Percentiles rank a stretch among this genome's conserved stretches.
Conservation (phyloP, 2,113 vertebrate species). For the Syrrhaptes paradoxus region DNA sequence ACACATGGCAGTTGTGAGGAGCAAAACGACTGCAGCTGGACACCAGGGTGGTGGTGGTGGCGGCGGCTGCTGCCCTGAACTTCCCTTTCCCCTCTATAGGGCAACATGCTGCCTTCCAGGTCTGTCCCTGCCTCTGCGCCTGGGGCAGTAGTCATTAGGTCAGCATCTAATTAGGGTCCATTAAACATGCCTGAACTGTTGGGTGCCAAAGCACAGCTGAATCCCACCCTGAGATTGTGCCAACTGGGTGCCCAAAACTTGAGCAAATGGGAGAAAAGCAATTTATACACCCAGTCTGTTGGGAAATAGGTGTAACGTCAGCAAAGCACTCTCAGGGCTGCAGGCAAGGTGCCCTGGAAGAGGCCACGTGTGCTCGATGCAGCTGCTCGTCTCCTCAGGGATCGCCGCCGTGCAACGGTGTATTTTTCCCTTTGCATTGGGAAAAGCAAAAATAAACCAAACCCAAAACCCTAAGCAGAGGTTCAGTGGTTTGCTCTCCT, state of each 20-base stretch:
- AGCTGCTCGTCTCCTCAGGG: neutral
- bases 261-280: neutral
- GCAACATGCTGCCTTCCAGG: neutral
- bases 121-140: neutral
- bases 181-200: neutral
- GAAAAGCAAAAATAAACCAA: neutral
- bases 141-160: neutral
- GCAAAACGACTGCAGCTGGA: neutral
- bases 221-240: neutral
- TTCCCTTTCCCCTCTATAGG: neutral
- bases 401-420: neutral
- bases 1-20: neutral
- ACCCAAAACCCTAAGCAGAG: neutral
- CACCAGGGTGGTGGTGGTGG: neutral
- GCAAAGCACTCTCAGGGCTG: neutral
- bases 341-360: neutral
- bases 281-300: neutral
- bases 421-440: neutral
- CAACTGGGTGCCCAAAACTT: neutral
- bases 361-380: neutral
- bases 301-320: neutral
- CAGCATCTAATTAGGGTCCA: neutral
- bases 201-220: neutral
- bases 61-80: neutral
- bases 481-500: neutral